Evolutionary conservation across 1,140 invertebrate species (phyloP), one percentile per base, ranked within the genome.

Genomic region (Aphelenchoides avenae): DNA sequence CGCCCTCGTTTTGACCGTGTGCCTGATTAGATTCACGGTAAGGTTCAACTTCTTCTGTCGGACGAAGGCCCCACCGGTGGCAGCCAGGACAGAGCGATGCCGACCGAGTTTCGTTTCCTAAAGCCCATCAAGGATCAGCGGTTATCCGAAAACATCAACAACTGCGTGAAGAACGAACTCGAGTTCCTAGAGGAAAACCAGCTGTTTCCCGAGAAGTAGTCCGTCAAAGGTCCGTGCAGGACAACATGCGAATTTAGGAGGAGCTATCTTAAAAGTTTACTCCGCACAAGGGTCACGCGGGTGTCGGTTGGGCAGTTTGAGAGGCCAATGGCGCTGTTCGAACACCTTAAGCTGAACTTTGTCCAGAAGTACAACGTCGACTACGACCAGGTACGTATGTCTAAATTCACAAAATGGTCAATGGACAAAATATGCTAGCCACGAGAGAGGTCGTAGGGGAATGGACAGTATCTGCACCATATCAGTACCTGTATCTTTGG

Each of bases 311-410:
- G n/a, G 7, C 51, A 49, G n/a, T 56, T 57, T 13, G 18, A 47
- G 24, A 30, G 48, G n/a, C 7, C 9, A 11, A 60, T 11, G 31
- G 31, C 52, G 24, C 13, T 22, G 20, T 55, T 55, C 37, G 52
- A 53, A 6, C 11, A 22, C 5, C 5, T 6, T 6, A 53, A 39
- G 20, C 18, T 55, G 57, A 27, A 42, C 15, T 37, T 57, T 13
- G 1, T 5, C 54, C 9, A 53, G n/a, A 57, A 53, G 33, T 13
- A 53, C 15, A 30, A 53, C 26, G 15, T 24, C 47, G 13, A 15
- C n/a, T 53, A 53, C 29, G n/a, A 55, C 58, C 18, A 53, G 29
- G 60, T 58, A 57, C n/a, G n/a, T n/a, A n/a, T n/a, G n/a, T n/a
- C n/a, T n/a, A n/a, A n/a, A n/a, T n/a, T n/a, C n/a, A n/a, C n/a